phyloP scores from a whole-genome alignment of 2,113 vertebrate genomes.

The Casuarius casuarius region DNA sequence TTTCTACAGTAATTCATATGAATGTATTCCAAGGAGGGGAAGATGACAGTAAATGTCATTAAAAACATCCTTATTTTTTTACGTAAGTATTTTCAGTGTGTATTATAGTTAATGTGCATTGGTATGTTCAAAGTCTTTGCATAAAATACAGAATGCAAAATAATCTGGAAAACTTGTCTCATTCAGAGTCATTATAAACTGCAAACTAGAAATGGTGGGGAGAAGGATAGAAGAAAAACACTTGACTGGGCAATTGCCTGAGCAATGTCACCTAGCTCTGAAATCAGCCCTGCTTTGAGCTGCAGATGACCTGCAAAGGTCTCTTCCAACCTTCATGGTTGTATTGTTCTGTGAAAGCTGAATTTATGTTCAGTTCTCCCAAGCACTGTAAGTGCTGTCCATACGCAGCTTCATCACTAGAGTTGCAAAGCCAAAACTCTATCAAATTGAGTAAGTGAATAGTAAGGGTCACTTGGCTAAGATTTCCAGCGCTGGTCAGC shows the following conservation, averaged over 20 bases:
- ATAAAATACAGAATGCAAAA: not conserved
- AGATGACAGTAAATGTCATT: not conserved
- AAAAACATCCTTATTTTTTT: not conserved
- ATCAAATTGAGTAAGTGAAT: not conserved
- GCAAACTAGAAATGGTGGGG: not conserved
- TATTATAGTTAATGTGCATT: not conserved
- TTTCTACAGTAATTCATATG: not conserved
- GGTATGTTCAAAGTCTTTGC: not conserved
- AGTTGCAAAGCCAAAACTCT: not conserved
- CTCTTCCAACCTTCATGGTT: not conserved
- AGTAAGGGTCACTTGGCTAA: not conserved
- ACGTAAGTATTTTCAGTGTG: not conserved
- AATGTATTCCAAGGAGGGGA: not conserved
- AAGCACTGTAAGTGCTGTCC: not conserved
- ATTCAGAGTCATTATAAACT: not conserved
- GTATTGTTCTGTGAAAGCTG: not conserved
- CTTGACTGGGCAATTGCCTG: not conserved
- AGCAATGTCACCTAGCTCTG: not conserved
- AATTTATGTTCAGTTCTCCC: not conserved
- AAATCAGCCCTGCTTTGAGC: not conserved
- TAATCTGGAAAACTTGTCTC: not conserved
- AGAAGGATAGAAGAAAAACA: not conserved
- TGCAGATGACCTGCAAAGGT: not conserved
- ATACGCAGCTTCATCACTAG: not conserved
- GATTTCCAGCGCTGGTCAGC: not conserved